phyloP scores from a whole-genome alignment of 2,888 invertebrate species.

The Venustoraphidia nigricollis region DNA sequence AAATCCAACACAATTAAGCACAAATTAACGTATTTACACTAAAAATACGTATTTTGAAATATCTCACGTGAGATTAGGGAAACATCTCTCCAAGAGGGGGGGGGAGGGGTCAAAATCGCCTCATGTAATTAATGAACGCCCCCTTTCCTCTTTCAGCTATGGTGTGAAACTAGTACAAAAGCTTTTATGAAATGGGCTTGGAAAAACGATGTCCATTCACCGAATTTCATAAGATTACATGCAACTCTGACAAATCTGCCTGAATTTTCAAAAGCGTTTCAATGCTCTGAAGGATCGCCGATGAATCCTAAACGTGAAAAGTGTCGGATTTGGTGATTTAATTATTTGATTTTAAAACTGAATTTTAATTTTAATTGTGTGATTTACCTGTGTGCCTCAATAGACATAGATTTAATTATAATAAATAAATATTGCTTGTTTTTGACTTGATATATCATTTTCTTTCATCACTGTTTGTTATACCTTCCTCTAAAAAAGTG shows the following conservation, averaged over 20 bases:
- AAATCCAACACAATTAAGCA: no score
- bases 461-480: neutral
- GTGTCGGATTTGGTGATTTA: conserved; percentile 35
- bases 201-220: conserved; percentile 54
- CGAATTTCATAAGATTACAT: conserved; percentile 48
- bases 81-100: no score
- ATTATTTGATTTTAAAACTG: neutral
- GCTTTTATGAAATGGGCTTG: conserved; percentile 44
- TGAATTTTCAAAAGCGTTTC: conserved; percentile 52
- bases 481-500: no score
- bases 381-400: neutral
- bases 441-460: neutral
- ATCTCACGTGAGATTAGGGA: no score
- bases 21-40: no score
- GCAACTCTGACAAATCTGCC: conserved; percentile 56
- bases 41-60: no score
- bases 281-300: conserved; percentile 32
- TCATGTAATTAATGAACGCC: no score
- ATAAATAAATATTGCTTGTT: conserved; percentile 18
- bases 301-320: conserved; percentile 36
- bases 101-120: no score
- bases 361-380: neutral
- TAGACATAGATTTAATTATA: no score
- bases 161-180: conserved; percentile 65
- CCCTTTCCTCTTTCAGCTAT: conserved; percentile 41